Evolutionary conservation across 2,888 invertebrate genomes (phyloP).

Genomic region (Microplitis manilae): DNA sequence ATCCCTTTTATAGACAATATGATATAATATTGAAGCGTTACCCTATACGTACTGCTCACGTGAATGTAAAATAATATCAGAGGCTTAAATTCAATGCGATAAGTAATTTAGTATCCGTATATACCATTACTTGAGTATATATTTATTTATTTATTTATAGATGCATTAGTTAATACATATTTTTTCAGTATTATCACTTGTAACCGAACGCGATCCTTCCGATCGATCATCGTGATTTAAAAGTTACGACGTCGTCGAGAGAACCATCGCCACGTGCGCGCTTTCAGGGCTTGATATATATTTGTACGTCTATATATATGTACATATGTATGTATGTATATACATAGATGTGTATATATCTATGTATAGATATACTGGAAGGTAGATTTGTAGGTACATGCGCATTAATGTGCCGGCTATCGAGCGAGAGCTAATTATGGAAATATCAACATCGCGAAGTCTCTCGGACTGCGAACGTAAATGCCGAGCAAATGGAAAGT

Average conservation of each 20-base stretch:
- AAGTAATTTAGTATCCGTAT: too few species aligned
- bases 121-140: too few species aligned
- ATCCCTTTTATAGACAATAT: too few species aligned
- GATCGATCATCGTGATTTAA: constrained; percentile 49
- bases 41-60: too few species aligned
- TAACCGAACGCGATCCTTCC: constrained; percentile 37
- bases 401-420: constrained; percentile 48
- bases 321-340: background rate
- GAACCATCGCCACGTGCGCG: constrained; percentile 43
- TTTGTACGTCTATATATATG: background rate
- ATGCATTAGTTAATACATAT: constrained; percentile 3
- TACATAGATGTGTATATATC: background rate
- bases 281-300: constrained; percentile 23
- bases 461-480: constrained; percentile 31
- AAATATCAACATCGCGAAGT: constrained; percentile 51
- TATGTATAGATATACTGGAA: constrained; percentile 1
- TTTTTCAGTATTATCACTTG: background rate
- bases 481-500: constrained; percentile 5
- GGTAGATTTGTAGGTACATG: constrained; percentile 39
- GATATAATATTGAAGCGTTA: background rate
- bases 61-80: too few species aligned
- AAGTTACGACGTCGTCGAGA: constrained; percentile 40
- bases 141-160: constrained; percentile 2
- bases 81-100: too few species aligned
- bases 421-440: constrained; percentile 53